Base-by-base conservation (phyloP, 2,888 invertebrate species). In the Melikaiella ostensackeni region DNA sequence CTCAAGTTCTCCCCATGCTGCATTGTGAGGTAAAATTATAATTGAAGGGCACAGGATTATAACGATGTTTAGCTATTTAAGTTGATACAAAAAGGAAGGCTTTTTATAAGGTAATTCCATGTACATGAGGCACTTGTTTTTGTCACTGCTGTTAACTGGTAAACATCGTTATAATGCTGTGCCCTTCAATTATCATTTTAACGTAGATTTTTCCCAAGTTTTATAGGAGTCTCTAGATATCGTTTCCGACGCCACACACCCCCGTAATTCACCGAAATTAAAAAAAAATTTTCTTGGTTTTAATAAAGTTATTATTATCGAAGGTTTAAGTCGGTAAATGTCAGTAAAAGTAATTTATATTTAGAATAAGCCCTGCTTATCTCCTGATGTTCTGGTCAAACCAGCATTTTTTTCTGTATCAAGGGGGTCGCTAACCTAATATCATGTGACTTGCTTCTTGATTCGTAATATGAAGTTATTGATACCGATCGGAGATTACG, bases 401-500 rank as follows among this genome's bases (percentile, higher is more conserved):
- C 6, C 24, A 66, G 11, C 63, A n/a, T 5, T 64, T 38, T 42
- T 11, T 64, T 64, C 24, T 21, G 30, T 70, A 50, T 70, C 30
- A 70, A n/a, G 70, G 8, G 46, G 70, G 70, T 70, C 70, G 30
- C 50, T 70, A 70, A 50, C 70, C 66, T 46, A 50, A 50, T 70
- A 46, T 50, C n/a, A 50, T 70, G 50, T 50, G 30, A 33, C 30
- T 70, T 30, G 4, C 30, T 70, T 30, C 46, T 33, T 50, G 11
- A 70, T 55, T 70, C 33, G 33, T n/a, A 55, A 70, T 50, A 55
- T 70, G 70, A 50, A 70, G 30, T n/a, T 6, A 70, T 70, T 46
- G 50, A 70, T 50, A 46, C 70, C 21, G 70, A 70, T 70, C 70
- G n/a, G 70, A 70, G 70, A 33, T 55, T 70, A 27, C 70, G 50